These are phyloP conservation scores for Drosophila pallidifrons DNA, from an alignment of 1,140 invertebrate species.

Conservation along the genomic window DNA sequence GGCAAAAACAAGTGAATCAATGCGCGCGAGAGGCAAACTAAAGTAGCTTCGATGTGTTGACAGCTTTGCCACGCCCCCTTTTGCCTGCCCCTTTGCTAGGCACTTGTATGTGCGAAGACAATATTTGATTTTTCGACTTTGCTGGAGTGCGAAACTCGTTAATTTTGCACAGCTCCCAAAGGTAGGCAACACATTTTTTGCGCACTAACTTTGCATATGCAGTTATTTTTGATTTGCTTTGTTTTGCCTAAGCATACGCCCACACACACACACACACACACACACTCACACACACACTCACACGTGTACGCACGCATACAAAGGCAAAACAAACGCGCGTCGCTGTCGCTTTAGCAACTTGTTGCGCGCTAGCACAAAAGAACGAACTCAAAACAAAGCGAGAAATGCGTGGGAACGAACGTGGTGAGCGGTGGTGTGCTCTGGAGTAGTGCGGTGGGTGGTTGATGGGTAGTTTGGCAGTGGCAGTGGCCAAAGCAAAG, in stretches of 20 bases:
- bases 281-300: background rate
- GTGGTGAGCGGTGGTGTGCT: background rate
- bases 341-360: slow-evolving; percentile 51
- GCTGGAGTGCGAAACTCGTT: slow-evolving; percentile 7
- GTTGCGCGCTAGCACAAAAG: slow-evolving; percentile 64
- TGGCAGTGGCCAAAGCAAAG: background rate
- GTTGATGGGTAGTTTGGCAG: no score
- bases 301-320: slow-evolving; percentile 9
- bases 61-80: background rate
- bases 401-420: slow-evolving; percentile 48
- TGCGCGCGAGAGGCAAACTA: no score
- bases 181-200: slow-evolving; percentile 64
- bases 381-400: slow-evolving; percentile 71
- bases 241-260: slow-evolving; percentile 19
- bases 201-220: slow-evolving; percentile 11
- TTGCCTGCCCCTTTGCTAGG: no score
- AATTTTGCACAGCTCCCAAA: slow-evolving; percentile 41
- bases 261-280: slow-evolving; percentile 7
- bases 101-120: background rate
- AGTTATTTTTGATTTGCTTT: slow-evolving; percentile 50
- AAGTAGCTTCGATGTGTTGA: background rate
- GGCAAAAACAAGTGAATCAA: background rate
- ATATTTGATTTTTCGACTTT: slow-evolving; percentile 14
- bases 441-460: background rate
- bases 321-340: slow-evolving; percentile 2